Percentiles rank a stretch among this genome's conserved stretches.
These are phyloP conservation scores for Priocnemis perturbator DNA, from an alignment of 2,888 invertebrate genomes.

Conservation along the genomic window DNA sequence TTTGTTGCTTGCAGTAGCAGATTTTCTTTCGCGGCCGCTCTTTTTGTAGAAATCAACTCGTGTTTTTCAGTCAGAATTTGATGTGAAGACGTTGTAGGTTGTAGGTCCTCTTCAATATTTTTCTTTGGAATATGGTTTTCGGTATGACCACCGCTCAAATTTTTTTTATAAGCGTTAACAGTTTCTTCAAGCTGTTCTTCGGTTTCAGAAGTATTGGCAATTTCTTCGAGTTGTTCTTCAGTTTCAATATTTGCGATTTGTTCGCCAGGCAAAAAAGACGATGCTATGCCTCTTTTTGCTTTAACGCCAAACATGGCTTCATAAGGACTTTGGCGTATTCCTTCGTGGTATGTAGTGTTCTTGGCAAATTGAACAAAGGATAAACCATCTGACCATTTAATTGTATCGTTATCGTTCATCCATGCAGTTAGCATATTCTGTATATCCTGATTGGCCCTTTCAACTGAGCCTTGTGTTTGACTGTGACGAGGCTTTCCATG, in stretches of 20 bases:
- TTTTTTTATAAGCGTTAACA: conserved; percentile 47
- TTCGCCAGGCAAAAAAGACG: conserved; percentile 49
- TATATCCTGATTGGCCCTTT: conserved; percentile 49
- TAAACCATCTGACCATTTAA: conserved; percentile 70
- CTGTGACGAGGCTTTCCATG: conserved; percentile 52
- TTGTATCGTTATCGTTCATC: conserved; percentile 64
- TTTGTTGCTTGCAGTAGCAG: conserved; percentile 40
- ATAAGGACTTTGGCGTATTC: conserved; percentile 66
- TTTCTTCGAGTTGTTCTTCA: conserved; percentile 50
- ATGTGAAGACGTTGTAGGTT: conserved; percentile 41
- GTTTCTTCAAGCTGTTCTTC: conserved; percentile 44
- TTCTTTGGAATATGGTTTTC: conserved; percentile 34
- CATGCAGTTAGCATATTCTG: conserved; percentile 61
- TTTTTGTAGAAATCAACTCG: conserved; percentile 42
- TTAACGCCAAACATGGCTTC: conserved; percentile 68
- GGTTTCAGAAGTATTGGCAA: conserved; percentile 50
- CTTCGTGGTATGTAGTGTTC: conserved; percentile 54
- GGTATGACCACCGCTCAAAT: conserved; percentile 43
- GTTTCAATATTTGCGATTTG: conserved; percentile 55
- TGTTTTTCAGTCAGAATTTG: conserved; percentile 42
- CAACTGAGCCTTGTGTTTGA: conserved; percentile 51
- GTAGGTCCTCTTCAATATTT: conserved; percentile 35
- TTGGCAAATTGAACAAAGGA: conserved; percentile 68
- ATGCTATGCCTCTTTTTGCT: conserved; percentile 53
- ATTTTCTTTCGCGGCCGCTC: conserved; percentile 42